Base-by-base conservation (phyloP, 2,888 invertebrate species). In the Cyrtodaria siliqua region DNA sequence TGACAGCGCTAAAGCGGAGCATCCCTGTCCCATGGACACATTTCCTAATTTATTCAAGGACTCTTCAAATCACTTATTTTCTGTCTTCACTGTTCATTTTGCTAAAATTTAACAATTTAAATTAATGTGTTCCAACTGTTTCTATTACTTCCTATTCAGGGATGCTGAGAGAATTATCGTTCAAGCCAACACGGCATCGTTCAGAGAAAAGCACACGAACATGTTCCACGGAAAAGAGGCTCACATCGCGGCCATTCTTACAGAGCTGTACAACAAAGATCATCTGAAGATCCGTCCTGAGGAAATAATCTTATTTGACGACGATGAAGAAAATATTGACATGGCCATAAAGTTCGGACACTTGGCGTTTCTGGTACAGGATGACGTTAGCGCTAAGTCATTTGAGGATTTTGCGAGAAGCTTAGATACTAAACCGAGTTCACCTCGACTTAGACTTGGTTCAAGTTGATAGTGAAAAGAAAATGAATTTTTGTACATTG, bases 301-400 rank as follows among this genome's bases (percentile, higher is more conserved):
- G 2, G 86, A 90, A 70, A 85, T 91, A 26, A 79, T 91, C 42
- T 79, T 91, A 23, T 78, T 91, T 60, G 90, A 91, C 73, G 91
- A 91, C 74, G 90, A 90, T 60, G 70, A 56, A 24, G 86, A 86
- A 59, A n/a, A n/a, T n/a, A n/a, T n/a, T n/a, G n/a, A n/a, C n/a
- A n/a, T n/a, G n/a, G n/a, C n/a, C n/a, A n/a, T 82, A n/a, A 80
- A 86, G 64, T 91, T 90, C 72, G 87, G 87, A 26, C 91, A 91
- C 63, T 80, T 79, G 67, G 88, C 88, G 0, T 87, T 87, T 66
- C 81, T 82, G 9, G 87, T 90, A 0, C 61, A 73, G 20, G 86
- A 88, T 1, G 80, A 83, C 38, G 79, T 90, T 12, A 73, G 77
- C 23, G 83, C 84, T 33, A 69, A 82, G 40, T 62, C 63, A 0